Percentiles rank a stretch among this genome's conserved stretches.
Evolutionary conservation across 92 coral and sea anemone genomes (phyloP).

Genomic region (Parazoanthus darwini): DNA sequence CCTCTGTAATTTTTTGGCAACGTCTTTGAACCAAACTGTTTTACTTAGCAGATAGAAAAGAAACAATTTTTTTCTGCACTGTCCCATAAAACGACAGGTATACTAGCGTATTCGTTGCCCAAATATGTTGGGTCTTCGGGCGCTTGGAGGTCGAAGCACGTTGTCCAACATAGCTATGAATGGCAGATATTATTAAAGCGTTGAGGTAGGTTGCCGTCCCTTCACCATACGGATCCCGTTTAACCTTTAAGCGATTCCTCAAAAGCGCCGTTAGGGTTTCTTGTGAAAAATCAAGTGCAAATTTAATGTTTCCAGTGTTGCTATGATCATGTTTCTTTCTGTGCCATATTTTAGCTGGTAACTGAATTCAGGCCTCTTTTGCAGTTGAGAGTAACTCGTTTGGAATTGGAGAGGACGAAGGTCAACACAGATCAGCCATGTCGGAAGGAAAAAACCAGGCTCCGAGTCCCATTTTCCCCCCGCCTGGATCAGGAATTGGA

Average conservation of each 20-base stretch:
- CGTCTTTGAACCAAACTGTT: conserved; percentile 31
- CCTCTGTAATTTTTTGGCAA: conserved; percentile 45
- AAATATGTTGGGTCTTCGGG: conserved; percentile 28
- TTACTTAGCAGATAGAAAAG: conserved; percentile 29
- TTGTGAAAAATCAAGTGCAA: background rate
- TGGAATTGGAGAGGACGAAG: conserved; percentile 18
- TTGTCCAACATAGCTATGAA: conserved; percentile 35
- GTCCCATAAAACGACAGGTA: conserved; percentile 18
- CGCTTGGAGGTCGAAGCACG: conserved; percentile 24
- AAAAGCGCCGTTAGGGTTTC: background rate
- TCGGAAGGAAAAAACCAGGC: conserved; percentile 43
- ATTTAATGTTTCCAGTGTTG: background rate
- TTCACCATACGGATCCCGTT: background rate
- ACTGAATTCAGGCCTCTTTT: background rate
- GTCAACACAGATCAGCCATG: conserved; percentile 12
- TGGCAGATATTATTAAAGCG: conserved; percentile 22
- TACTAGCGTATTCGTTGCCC: background rate
- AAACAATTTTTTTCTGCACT: background rate
- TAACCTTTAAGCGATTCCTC: background rate
- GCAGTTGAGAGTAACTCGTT: conserved; percentile 32
- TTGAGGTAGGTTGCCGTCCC: conserved; percentile 10
- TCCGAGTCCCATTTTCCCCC: conserved; percentile 18
- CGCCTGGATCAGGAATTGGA: conserved; percentile 14
- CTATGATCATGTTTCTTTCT: background rate
- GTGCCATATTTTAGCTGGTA: background rate